phyloP scores from a whole-genome alignment of 2,888 invertebrate genomes.

The Eilema griseolum region DNA sequence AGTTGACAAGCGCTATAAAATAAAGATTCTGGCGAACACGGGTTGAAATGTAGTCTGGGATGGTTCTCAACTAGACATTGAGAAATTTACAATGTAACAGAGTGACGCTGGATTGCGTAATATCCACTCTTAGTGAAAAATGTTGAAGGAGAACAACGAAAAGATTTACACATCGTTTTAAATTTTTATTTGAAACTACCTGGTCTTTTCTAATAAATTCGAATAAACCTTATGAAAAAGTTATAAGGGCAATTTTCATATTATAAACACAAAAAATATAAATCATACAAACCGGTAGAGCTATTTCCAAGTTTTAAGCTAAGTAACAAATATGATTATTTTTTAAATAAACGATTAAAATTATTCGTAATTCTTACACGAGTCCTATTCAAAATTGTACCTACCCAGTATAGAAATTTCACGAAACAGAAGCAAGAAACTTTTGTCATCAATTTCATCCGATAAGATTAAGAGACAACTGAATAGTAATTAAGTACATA shows the following conservation, averaged over 20 bases:
- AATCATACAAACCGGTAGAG: background rate
- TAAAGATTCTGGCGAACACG: background rate
- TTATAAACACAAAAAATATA: background rate
- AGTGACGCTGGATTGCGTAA: background rate
- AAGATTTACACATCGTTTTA: background rate
- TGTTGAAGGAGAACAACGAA: background rate
- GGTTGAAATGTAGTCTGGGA: background rate
- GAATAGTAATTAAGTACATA: conserved; percentile 46
- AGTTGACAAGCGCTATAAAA: background rate
- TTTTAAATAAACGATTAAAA: background rate
- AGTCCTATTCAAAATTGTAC: background rate
- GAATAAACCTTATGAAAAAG: background rate
- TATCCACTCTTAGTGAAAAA: background rate
- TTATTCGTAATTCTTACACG: background rate
- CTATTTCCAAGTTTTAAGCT: background rate
- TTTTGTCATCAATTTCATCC: conserved; percentile 42
- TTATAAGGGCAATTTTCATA: background rate
- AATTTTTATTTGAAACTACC: background rate
- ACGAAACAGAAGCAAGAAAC: conserved; percentile 41
- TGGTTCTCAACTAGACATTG: background rate
- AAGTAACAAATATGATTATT: background rate
- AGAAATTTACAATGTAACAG: background rate
- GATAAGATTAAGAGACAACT: conserved; percentile 44
- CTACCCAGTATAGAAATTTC: conserved; percentile 11
- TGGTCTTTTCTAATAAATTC: background rate